These are phyloP conservation scores for Melinaea menophilus DNA, from an alignment of 2,888 invertebrate species.

Conservation along the genomic window DNA sequence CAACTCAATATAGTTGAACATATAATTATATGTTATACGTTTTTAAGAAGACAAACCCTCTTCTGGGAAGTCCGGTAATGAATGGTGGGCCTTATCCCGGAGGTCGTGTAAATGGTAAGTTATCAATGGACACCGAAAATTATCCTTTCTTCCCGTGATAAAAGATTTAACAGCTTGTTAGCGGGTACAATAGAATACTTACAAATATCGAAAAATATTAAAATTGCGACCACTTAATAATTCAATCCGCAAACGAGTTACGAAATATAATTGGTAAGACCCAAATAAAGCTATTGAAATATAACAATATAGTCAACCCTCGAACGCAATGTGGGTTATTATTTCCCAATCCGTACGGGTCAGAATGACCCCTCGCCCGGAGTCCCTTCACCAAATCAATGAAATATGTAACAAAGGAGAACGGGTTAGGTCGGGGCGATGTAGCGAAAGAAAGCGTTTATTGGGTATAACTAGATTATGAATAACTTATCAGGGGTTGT, in stretches of 20 bases:
- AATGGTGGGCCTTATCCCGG: conserved; percentile 25
- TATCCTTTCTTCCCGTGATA: conserved; percentile 38
- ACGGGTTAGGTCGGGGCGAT: conserved; percentile 53
- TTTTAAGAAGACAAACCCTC: conserved; percentile 14
- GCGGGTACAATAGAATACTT: conserved; percentile 14
- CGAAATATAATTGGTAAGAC: neutral
- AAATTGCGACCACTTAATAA: too few species aligned
- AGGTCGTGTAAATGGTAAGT: conserved; percentile 32
- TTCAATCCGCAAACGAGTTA: neutral
- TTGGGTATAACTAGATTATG: conserved; percentile 53
- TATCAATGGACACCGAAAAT: conserved; percentile 31
- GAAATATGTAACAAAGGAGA: conserved; percentile 68
- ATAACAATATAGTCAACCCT: conserved; percentile 36
- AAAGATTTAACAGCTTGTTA: conserved; percentile 52
- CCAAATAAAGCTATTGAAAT: conserved; percentile 33
- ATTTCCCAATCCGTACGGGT: conserved; percentile 48
- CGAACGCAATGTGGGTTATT: conserved; percentile 41
- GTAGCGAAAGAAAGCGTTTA: conserved; percentile 51
- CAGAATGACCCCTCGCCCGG: conserved; percentile 54
- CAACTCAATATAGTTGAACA: conserved; percentile 19
- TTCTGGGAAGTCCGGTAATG: conserved; percentile 25
- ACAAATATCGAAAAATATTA: too few species aligned
- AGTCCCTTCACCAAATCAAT: conserved; percentile 57
- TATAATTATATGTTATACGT: conserved; percentile 27
- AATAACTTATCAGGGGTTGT: conserved; percentile 51